These are phyloP conservation scores for Tetragnatha versicolor DNA, from an alignment of 1,140 invertebrate genomes.

Conservation along the genomic window DNA sequence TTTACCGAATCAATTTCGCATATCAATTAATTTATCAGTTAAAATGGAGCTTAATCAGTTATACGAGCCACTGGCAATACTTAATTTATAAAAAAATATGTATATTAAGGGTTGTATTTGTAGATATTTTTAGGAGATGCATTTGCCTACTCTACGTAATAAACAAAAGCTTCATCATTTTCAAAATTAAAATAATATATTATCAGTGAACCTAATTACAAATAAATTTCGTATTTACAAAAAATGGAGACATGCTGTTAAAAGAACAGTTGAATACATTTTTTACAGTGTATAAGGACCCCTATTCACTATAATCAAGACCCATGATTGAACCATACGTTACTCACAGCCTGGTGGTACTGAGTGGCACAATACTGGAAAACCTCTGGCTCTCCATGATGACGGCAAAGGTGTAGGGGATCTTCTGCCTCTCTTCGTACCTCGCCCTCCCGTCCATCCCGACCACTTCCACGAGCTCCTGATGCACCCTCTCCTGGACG, in stretches of 20 bases:
- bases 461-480: conserved; percentile 57
- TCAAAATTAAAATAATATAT: background rate
- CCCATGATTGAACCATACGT: too few species aligned
- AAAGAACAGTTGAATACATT: background rate
- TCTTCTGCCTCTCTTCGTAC: conserved; percentile 55
- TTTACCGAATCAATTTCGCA: too few species aligned
- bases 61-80: too few species aligned
- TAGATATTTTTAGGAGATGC: too few species aligned
- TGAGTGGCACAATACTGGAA: conserved; percentile 56
- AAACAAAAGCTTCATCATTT: background rate
- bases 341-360: conserved; percentile 27
- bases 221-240: background rate
- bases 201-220: background rate
- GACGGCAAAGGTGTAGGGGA: conserved; percentile 60
- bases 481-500: conserved; percentile 55
- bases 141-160: too few species aligned
- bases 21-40: too few species aligned
- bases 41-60: too few species aligned
- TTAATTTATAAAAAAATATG: too few species aligned
- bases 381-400: conserved; percentile 58
- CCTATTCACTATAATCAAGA: background rate
- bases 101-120: too few species aligned
- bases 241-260: background rate
- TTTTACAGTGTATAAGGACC: background rate
- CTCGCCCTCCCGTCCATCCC: conserved; percentile 57